Evolutionary conservation across 2,113 vertebrate species (phyloP).

Genomic region (Pyrgilauda ruficollis): DNA sequence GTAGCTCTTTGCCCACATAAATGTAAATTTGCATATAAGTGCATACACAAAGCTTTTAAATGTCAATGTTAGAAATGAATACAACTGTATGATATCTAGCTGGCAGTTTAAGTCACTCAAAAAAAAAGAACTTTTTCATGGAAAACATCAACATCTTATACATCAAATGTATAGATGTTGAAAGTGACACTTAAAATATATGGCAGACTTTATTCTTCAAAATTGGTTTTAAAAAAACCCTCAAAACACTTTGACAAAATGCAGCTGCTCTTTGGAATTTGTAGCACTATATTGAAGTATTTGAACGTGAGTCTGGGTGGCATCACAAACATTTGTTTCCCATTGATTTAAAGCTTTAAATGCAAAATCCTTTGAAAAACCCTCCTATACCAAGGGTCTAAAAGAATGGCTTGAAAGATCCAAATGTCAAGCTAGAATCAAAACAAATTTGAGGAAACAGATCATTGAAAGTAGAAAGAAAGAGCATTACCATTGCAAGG

Average conservation of each 20-base stretch:
- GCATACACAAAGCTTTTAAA: not conserved
- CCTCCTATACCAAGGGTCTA: not conserved
- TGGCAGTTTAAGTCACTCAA: not conserved
- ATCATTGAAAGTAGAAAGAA: not conserved
- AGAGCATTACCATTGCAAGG: not conserved
- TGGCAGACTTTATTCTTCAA: not conserved
- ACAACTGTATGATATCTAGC: not conserved
- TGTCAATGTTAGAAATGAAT: not conserved
- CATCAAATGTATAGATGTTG: not conserved
- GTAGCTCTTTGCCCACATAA: not conserved
- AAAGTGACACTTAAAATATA: not conserved
- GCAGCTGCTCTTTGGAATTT: not conserved
- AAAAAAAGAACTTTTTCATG: not conserved
- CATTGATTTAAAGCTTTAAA: not conserved
- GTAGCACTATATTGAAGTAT: not conserved
- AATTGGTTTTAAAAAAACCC: rapidly evolving
- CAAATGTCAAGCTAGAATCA: not conserved
- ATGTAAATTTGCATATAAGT: not conserved
- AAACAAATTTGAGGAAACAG: not conserved
- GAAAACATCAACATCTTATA: not conserved
- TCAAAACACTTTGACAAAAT: not conserved
- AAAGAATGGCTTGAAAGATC: not conserved
- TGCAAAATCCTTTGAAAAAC: not conserved
- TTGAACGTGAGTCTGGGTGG: not conserved
- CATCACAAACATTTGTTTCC: not conserved